Evolutionary conservation across 2,797 vertebrate species (phyloP).

Genomic region (Phoeniculus purpureus): DNA sequence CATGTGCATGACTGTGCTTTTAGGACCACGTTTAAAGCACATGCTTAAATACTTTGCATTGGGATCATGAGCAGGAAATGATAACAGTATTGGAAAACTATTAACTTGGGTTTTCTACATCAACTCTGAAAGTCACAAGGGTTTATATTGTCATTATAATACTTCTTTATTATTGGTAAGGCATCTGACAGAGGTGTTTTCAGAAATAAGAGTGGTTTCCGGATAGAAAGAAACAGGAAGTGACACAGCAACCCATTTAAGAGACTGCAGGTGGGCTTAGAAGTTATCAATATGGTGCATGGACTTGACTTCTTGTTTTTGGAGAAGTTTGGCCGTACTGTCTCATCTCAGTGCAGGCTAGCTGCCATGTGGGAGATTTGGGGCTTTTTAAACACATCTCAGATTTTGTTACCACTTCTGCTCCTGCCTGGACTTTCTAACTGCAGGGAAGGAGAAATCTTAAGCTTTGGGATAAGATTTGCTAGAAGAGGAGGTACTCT

Average conservation of each 20-base stretch:
- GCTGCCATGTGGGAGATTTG: neutral
- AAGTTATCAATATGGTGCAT: fast-evolving
- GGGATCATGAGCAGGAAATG: conserved; percentile 40
- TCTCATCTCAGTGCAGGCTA: neutral
- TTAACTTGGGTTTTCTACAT: conserved; percentile 35
- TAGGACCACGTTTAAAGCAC: conserved; percentile 44
- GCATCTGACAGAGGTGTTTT: neutral
- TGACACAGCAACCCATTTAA: neutral
- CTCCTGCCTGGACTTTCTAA: neutral
- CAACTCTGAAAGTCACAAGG: neutral
- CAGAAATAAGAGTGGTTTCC: neutral
- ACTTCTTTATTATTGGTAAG: neutral
- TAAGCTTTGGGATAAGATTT: neutral
- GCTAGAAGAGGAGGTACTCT: neutral
- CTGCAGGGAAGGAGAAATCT: fast-evolving
- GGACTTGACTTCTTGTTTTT: neutral
- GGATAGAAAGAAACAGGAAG: neutral
- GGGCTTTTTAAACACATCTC: neutral
- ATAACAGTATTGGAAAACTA: conserved; percentile 48
- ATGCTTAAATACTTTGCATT: conserved; percentile 38
- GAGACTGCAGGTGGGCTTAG: neutral
- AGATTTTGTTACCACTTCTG: neutral
- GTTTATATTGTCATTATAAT: neutral
- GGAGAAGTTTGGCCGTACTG: neutral
- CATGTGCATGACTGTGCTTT: neutral